A percentile compares a stretch with the other conserved stretches of the same genome.
Evolutionary conservation across 2,888 invertebrate genomes (phyloP).

Genomic region (Lutraria lutraria): DNA sequence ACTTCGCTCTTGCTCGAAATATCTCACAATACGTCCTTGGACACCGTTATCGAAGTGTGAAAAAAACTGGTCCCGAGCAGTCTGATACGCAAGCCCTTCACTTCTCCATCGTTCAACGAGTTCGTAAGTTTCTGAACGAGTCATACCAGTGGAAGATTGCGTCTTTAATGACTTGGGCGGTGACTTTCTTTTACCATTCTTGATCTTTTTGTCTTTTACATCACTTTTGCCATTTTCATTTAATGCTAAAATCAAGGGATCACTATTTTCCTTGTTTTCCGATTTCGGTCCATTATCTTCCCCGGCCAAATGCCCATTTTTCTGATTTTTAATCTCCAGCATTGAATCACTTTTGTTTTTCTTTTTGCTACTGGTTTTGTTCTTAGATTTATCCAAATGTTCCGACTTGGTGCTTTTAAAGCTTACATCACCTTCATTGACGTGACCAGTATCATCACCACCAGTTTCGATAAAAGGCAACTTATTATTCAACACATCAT

Average conservation of each 20-base stretch:
- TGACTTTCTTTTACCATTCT: constrained; percentile 39
- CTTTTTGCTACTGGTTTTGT: constrained; percentile 56
- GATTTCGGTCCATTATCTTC: neutral
- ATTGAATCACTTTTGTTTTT: constrained; percentile 55
- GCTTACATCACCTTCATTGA: constrained; percentile 50
- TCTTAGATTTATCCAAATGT: constrained; percentile 52
- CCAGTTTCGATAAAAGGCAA: constrained; percentile 46
- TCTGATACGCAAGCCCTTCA: constrained; percentile 66
- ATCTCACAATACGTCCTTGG: constrained; percentile 80
- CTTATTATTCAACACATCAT: constrained; percentile 53
- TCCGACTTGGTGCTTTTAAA: constrained; percentile 50
- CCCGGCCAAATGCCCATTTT: constrained; percentile 53
- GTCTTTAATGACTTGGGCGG: constrained; percentile 63
- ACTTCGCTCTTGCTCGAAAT: constrained; percentile 85
- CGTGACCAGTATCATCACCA: constrained; percentile 47
- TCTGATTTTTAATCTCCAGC: constrained; percentile 60
- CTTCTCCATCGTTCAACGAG: constrained; percentile 71
- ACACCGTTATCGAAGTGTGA: constrained; percentile 73
- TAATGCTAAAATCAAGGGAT: constrained; percentile 56
- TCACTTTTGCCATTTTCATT: constrained; percentile 52
- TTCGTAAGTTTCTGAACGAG: constrained; percentile 65
- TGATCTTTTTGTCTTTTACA: constrained; percentile 30
- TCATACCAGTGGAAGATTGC: constrained; percentile 55
- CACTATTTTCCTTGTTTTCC: constrained; percentile 67
- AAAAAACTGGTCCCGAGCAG: constrained; percentile 65